Base-by-base conservation (phyloP, 2,113 vertebrate genomes). In the Cettia cetti region DNA sequence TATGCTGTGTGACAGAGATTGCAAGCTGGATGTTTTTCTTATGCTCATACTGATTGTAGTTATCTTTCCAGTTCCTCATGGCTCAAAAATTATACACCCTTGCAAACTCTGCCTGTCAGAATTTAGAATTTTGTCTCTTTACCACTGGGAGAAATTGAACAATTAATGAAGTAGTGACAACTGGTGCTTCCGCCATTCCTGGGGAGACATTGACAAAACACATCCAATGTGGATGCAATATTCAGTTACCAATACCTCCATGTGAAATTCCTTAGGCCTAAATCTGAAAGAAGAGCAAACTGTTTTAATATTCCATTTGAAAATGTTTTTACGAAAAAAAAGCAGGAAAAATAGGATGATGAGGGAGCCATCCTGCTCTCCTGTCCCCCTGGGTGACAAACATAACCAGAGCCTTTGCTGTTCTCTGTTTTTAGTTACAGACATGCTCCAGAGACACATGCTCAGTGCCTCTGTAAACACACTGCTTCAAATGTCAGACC, bases 41-140 rank as follows among this genome's bases (percentile, higher is more conserved):
- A 33, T 82, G 72, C 59, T 95, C 16, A n/a, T 89, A 68, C 42
- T 92, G 82, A 89, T 75, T 86, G 57, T 28, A 92, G 68, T 52
- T 90, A 70, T 92, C 87, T 94, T 86, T 88, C 64, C 71, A 90
- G 79, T 88, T 91, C 93, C 68, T 93, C 72, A 64, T 22, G 0
- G n/a, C 37, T 94, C 82, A 86, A 94, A 90, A 95, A 89, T 96
- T 89, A 93, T 52, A 92, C 9, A 88, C 31, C 33, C 37, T 59
- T 78, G 65, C 60, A 92, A 90, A 86, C 49, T 49, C 49, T 75
- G 77, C 69, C 82, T 92, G 72, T 1, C 57, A 86, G 60, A 82
- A 86, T 89, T 78, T 81, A 90, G 71, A 94, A 50, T 89, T 90
- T 86, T 86, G 18, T 86, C 64, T 64, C 42, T 64, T 85, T 70